Base-by-base conservation (phyloP, 2,888 invertebrate species). In the Rhogogaster chlorosoma region DNA sequence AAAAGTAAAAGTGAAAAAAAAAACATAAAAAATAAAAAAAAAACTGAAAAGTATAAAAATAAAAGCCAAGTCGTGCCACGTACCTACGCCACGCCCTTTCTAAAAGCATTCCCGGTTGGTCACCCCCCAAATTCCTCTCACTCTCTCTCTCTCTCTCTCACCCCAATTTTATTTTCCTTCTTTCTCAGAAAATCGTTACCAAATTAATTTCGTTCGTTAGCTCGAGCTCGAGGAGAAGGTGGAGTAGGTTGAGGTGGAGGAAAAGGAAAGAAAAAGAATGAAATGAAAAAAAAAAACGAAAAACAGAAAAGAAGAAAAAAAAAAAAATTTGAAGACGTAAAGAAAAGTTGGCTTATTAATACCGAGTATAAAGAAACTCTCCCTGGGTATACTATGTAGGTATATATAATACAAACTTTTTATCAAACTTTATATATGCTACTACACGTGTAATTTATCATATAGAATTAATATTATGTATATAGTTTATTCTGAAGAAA, bases 151-250 rank as follows among this genome's bases (percentile, higher is more conserved):
- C 12, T 26, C 57, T 75, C 42, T 75, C 78, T 80, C 77, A 45
- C 70, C 70, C 84, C 84, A 78, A 84, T 78, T 84, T 84, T 80
- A 84, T 78, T 84, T 80, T 42, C 78, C 49, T n/a, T 84, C 84
- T 78, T 70, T 78, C 80, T 84, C 80, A 42, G 64, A 84, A 84
- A 84, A 84, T 84, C 84, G 84, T 84, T 84, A 84, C 84, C 78
- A 84, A 84, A 78, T 84, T 84, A 78, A 84, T 84, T 84, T 84
- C 80, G 45, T 84, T 70, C 64, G 84, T 84, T 73, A 84, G 61
- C 71, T 42, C 22, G 22, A 53, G 36, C 22, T 38, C 7, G 53
- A 1, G 15, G 22, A 36, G 32, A 18, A 4, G 38, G 70, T 36
- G 9, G 29, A 18, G 38, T 5, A 29, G 36, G n/a, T 53, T n/a